phyloP scores from a whole-genome alignment of 2,888 invertebrate genomes.

The Lithosia quadra region DNA sequence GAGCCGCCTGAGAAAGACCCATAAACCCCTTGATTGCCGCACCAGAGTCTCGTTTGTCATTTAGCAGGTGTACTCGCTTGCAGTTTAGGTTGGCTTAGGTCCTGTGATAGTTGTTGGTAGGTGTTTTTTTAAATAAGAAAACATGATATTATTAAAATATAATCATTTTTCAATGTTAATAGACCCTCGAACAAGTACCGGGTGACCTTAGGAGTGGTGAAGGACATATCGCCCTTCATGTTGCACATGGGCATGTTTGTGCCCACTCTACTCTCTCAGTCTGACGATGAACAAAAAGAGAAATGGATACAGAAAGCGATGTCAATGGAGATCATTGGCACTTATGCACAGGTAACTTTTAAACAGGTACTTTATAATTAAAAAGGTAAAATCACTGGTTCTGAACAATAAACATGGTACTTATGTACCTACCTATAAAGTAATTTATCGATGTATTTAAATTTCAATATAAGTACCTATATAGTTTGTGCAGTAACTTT shows the following conservation, averaged over 20 bases:
- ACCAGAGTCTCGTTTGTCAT: too few species aligned
- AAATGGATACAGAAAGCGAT: conserved; percentile 93
- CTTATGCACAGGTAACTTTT: conserved; percentile 93
- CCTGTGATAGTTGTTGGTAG: too few species aligned
- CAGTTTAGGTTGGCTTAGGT: too few species aligned
- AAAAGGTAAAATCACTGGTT: too few species aligned
- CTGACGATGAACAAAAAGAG: conserved; percentile 93
- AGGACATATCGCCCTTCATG: conserved; percentile 89
- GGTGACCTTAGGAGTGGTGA: conserved; percentile 65
- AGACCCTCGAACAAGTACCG: conserved; percentile 70
- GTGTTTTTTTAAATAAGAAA: too few species aligned
- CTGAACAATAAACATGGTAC: too few species aligned
- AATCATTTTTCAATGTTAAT: conserved; percentile 14
- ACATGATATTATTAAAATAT: not conserved
- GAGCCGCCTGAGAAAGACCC: too few species aligned
- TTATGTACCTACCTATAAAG: too few species aligned
- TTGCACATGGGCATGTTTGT: conserved; percentile 97
- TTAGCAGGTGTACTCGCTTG: too few species aligned
- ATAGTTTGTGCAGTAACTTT: not conserved
- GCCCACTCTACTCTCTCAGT: conserved; percentile 94
- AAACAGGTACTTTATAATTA: not conserved
- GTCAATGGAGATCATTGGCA: conserved; percentile 94
- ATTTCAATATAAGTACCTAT: too few species aligned
- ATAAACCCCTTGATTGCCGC: too few species aligned
- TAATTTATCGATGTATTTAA: too few species aligned